Conservation (phyloP, 2,797 vertebrate genomes). For the Tapirus indicus region DNA sequence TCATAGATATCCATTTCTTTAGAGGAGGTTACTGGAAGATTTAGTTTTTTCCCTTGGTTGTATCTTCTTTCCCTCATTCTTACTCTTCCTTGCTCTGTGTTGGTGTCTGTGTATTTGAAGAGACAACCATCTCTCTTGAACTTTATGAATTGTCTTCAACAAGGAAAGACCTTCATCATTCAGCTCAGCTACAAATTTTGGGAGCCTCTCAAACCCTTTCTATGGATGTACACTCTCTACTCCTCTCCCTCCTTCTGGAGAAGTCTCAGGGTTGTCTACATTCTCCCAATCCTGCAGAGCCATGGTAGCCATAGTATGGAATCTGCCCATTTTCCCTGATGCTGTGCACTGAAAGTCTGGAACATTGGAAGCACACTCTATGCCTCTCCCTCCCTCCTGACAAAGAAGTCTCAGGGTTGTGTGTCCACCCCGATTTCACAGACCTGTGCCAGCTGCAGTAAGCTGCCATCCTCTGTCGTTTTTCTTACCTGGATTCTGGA, state of each 20-base stretch:
- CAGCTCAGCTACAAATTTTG: background rate
- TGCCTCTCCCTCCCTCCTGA: background rate
- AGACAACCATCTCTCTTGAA: background rate
- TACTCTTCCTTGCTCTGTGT: background rate
- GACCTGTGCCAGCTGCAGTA: no score
- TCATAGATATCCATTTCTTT: background rate
- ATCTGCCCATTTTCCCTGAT: background rate
- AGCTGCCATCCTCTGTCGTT: background rate
- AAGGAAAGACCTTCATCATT: background rate
- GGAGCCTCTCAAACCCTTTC: background rate
- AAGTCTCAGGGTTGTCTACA: background rate
- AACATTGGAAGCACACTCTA: fast-evolving
- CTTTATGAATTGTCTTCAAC: background rate
- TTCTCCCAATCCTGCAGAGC: background rate
- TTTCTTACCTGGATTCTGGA: background rate
- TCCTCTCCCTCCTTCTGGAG: background rate
- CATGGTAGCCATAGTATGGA: background rate
- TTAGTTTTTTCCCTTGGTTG: background rate
- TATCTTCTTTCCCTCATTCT: background rate
- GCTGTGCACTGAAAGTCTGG: fast-evolving
- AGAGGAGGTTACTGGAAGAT: background rate
- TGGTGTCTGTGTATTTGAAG: background rate
- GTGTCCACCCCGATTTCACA: background rate
- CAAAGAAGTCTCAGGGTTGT: background rate
- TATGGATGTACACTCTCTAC: background rate